Evolutionary conservation across 2,113 vertebrate species (phyloP), one percentile per base, ranked within the genome.

Genomic region (Sinocyclocheilus maitianheensis): DNA sequence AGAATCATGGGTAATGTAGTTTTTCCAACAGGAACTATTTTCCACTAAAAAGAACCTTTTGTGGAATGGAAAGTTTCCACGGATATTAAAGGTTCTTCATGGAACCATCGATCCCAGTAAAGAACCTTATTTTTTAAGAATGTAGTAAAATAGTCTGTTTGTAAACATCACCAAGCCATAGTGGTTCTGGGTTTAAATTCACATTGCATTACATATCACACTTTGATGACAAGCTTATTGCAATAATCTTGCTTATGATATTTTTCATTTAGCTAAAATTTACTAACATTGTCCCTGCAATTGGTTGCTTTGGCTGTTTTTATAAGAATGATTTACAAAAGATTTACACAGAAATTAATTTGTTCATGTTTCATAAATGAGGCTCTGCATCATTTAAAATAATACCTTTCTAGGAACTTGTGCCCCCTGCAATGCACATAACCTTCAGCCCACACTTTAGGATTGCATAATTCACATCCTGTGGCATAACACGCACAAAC

Each of bases 401-500:
- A 48, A 46, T 76, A 26, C n/a, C 74, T 51, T 16, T 24, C 22
- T 7, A 43, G 10, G 37, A 74, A 43, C 43, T 24, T 26, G 67
- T 1, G 1, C 67, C 30, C 5, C 63, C 63, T 26, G 9, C 18
- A 13, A 74, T 43, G 5, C 37, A 13, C 22, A 51, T 34, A 34
- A 26, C 43, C 74, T 26, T 16, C n/a, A 9, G 22, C 74, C 74
- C 74, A 76, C 43, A 51, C 74, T 51, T 51, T 48, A n/a, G 1
- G 74, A 24, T 76, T 76, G n/a, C 74, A 51, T 76, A 26, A 51
- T 76, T 26, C 74, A 76, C 5, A 26, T 76, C 74, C 74, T 46
- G 74, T 48, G 43, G 74, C 74, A 48, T 14, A 76, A 34, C 30
- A 3, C 30, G 30, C 30, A 34, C 30, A 34, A 46, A 75, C 72